phyloP scores from a whole-genome alignment of 2,797 vertebrate species.

The Urophycis tenuis region DNA sequence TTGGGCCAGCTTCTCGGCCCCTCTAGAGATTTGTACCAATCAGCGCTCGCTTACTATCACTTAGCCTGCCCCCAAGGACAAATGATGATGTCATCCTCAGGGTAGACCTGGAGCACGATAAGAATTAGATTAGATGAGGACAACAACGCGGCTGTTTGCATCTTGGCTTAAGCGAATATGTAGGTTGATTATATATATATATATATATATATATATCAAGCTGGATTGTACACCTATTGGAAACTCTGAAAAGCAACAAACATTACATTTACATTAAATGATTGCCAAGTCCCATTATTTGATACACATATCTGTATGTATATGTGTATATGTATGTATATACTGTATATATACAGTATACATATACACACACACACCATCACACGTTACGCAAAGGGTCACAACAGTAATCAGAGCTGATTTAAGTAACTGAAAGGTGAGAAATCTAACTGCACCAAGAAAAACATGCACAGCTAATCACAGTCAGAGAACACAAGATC shows the following conservation, averaged over 20 bases:
- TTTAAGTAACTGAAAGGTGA: neutral
- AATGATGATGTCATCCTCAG: slow-evolving; percentile 3
- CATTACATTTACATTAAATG: too few species aligned
- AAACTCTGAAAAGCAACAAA: too few species aligned
- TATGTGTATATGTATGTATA: neutral
- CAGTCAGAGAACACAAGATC: too few species aligned
- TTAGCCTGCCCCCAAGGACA: neutral
- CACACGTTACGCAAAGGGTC: neutral
- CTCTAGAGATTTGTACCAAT: neutral
- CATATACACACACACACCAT: neutral
- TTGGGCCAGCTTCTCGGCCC: neutral
- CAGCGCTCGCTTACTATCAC: neutral
- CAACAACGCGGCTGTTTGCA: neutral
- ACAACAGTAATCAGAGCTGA: neutral
- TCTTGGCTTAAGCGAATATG: too few species aligned
- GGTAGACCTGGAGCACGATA: neutral
- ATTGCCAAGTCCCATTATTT: too few species aligned
- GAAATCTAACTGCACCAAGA: neutral
- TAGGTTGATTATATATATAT: neutral
- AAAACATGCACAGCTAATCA: too few species aligned
- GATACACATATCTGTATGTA: neutral
- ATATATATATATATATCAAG: neutral
- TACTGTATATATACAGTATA: neutral
- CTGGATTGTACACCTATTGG: too few species aligned
- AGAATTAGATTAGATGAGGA: neutral